Evolutionary conservation across 2,113 vertebrate species (phyloP), one percentile per base, ranked within the genome.

Genomic region (Aplodontia rufa): DNA sequence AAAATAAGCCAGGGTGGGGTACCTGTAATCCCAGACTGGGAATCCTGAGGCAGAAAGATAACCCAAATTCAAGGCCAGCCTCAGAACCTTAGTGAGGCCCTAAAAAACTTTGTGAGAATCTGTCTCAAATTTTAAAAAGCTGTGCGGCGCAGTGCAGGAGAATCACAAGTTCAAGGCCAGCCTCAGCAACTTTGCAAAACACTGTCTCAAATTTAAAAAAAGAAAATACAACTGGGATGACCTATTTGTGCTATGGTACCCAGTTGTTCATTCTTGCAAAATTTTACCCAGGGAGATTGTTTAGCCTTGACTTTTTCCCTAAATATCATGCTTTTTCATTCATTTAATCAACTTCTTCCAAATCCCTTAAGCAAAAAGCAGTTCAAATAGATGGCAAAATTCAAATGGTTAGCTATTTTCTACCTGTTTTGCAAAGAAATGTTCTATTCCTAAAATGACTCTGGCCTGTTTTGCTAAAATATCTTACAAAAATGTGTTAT

Each of bases 371-470:
- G 19, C 45, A 92, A n/a, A 8, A 88, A 93, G 58, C 37, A 88
- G 58, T 85, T 76, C n/a, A 94, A 93, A 88, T 37, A 58, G 3
- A 90, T 74, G 55, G 37, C 82, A 94, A 96, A 93, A 93, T 81
- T 83, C 17, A 72, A 6, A 84, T 47, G 49, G 75, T 66, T 81
- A 22, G 28, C 42, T 69, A 71, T 87, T 86, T 95, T 82, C 71
- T 92, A 96, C 78, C 64, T 97, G n/a, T 82, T 87, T 93, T 78
- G n/a, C 81, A 89, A 83, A 92, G 94, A 93, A 87, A 83, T 82
- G 28, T 53, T 87, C 75, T 94, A 24, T 82, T 88, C 58, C 90
- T 86, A 91, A 96, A 97, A 95, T 62, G 94, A 13, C 40, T 64
- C 37, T 78, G 45, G 78, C 19, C 91, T 95, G 35, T 90, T 93